Base-by-base conservation (phyloP, 2,888 invertebrate species). In the Mactromeris polynyma region DNA sequence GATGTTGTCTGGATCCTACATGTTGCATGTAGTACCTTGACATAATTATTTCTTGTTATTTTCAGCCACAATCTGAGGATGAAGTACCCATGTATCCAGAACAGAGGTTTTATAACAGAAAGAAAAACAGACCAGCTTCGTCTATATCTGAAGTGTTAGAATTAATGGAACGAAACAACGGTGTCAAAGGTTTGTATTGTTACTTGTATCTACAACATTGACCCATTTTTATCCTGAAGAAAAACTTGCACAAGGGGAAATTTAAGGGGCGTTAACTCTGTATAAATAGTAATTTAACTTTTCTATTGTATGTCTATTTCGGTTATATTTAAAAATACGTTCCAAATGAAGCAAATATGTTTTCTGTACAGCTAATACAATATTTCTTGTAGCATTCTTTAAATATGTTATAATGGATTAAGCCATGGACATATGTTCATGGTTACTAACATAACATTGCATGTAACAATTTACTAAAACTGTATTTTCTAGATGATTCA, bases 81-180 rank as follows among this genome's bases (percentile, higher is more conserved):
- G 94, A 93, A 64, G 93, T 88, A 58, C 87, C 90, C 19, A 54
- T 85, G 51, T 83, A 86, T n/a, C 93, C 88, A 58, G 91, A 92
- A 36, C 92, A 90, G 54, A 93, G 93, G 46, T 94, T 95, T 64
- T 95, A 93, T 87, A 95, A 94, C 89, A 93, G 93, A 21, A 94
- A 93, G 85, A 95, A 95, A 81, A 94, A 95, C 64, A 85, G 95
- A 64, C 95, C 95, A 69, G 95, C 96, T 2, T 96, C 96, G 9
- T 96, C 96, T n/a, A 96, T 96, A 89, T 96, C 96, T 19, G 96
- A 96, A 82, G 96, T 96, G 0, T 83, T 96, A 19, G 96, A 95
- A 86, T 94, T 95, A 86, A 93, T 96, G 93, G 95, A 96, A 87
- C 92, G 95, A 85, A 93, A 94, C 46, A 94, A 93, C 83, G 92